Evolutionary conservation across 2,113 vertebrate species (phyloP).

Genomic region (Corythornis cristatus): DNA sequence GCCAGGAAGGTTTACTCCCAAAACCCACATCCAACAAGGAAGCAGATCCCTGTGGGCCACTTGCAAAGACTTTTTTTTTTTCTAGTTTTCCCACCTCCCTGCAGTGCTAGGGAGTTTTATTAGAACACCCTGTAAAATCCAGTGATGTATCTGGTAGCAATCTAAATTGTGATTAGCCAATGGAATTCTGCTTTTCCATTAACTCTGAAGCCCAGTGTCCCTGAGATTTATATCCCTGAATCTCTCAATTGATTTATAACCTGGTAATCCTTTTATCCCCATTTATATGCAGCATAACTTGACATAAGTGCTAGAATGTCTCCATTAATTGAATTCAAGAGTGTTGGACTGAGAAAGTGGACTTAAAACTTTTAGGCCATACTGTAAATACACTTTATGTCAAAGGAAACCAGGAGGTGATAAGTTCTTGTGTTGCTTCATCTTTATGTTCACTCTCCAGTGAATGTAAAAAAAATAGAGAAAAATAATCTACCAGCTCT

Average conservation of each 20-base stretch:
- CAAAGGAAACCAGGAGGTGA: constrained; percentile 51
- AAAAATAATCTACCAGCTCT: background rate
- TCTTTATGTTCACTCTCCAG: background rate
- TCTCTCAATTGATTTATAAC: constrained; percentile 82
- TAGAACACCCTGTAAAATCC: constrained; percentile 36
- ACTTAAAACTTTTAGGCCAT: constrained; percentile 67
- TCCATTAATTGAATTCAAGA: constrained; percentile 79
- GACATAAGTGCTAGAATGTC: constrained; percentile 78
- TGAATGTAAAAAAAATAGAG: background rate
- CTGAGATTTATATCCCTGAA: constrained; percentile 82
- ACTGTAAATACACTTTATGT: constrained; percentile 72
- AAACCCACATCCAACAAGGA: background rate
- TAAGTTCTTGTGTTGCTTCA: constrained; percentile 51
- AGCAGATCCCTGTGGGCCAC: background rate
- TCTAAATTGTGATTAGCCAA: constrained; percentile 79
- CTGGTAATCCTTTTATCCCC: constrained; percentile 84
- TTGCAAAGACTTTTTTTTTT: background rate
- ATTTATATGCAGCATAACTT: constrained; percentile 83
- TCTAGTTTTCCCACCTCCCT: background rate
- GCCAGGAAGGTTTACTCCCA: background rate
- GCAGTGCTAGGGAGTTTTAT: background rate
- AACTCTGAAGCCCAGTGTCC: constrained; percentile 70
- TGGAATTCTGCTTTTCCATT: constrained; percentile 82
- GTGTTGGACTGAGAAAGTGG: constrained; percentile 74
- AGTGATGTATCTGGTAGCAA: constrained; percentile 59